Percentiles rank a stretch among this genome's conserved stretches.
phyloP scores from a whole-genome alignment of 2,113 vertebrate genomes.

The Centropristis striata region DNA sequence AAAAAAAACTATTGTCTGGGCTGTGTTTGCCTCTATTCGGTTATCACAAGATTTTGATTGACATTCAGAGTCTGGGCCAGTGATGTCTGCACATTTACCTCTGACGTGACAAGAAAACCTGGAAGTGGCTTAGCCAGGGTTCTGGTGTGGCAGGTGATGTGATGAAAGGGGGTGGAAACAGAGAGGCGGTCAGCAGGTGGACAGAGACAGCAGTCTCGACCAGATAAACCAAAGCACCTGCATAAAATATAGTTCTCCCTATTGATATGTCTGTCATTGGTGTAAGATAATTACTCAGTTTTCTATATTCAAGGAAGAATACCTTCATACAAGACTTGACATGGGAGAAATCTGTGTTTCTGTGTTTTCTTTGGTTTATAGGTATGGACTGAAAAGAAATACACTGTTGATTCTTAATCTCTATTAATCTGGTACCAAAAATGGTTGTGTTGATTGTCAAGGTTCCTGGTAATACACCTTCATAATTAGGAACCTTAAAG shows the following conservation, averaged over 20 bases:
- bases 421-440: not conserved
- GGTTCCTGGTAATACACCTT: not conserved
- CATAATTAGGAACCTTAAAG: not conserved
- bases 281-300: not conserved
- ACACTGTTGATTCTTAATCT: not conserved
- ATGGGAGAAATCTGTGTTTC: too few relatives aligned
- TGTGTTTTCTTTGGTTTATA: too few relatives aligned
- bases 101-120: too few relatives aligned
- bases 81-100: too few relatives aligned
- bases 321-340: not conserved
- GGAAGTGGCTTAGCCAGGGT: not conserved
- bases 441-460: not conserved
- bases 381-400: not conserved
- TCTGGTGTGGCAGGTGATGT: not conserved
- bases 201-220: slow-evolving; percentile 1
- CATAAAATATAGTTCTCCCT: not conserved
- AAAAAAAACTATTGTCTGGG: too few relatives aligned
- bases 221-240: slow-evolving; percentile 6
- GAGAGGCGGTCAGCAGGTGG: slow-evolving; percentile 2
- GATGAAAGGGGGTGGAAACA: not conserved
- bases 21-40: too few relatives aligned
- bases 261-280: not conserved
- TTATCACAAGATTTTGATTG: too few relatives aligned
- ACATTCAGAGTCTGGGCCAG: too few relatives aligned
- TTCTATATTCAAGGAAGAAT: not conserved